Evolutionary conservation across 1,140 invertebrate genomes (phyloP), one percentile per base, ranked within the genome.

Genomic region (Bombus haemorrhoidalis): DNA sequence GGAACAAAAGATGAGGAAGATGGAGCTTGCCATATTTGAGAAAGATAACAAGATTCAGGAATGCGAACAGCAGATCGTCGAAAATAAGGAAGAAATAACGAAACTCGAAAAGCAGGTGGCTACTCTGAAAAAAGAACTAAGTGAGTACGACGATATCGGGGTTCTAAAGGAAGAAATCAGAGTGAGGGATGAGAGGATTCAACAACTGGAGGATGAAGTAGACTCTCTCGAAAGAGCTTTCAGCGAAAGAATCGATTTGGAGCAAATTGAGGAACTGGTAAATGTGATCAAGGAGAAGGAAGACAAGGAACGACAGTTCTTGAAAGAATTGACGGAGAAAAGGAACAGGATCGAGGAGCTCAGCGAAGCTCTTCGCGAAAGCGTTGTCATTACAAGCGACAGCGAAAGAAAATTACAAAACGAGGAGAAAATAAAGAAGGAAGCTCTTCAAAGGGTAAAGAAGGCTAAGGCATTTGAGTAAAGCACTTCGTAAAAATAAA

Each of bases 381-480:
- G 96, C 43, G 95, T 97, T 59, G 92, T 96, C 87, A 96, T 97
- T 86, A 96, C 96, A 28, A 96, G 96, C 4, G 96, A 97, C 81
- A 94, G 96, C 71, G 97, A 97, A 84, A 95, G 95, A 66, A 96
- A 96, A 87, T 95, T 97, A 43, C 96, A 96, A 87, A 92, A 95
- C 73, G 96, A 97, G 86, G 96, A 97, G 92, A 95, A 95, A 82
- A 94, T 95, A 81, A 95, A 96, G 88, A 96, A 96, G 89, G 95
- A 95, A 89, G 96, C 97, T 83, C 94, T 97, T 87, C 95, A 96
- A 91, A 96, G 96, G 95, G 97, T 97, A 94, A 95, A 32, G 3
- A 32, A 41, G 13, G 15, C 9, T 28, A 28, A 59, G 25, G 10
- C 25, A 13, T 71, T 39, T 13, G 92, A 91, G 73, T 15, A 25